phyloP scores from a whole-genome alignment of 1,140 invertebrate species.

The Brachionus koreanus region DNA sequence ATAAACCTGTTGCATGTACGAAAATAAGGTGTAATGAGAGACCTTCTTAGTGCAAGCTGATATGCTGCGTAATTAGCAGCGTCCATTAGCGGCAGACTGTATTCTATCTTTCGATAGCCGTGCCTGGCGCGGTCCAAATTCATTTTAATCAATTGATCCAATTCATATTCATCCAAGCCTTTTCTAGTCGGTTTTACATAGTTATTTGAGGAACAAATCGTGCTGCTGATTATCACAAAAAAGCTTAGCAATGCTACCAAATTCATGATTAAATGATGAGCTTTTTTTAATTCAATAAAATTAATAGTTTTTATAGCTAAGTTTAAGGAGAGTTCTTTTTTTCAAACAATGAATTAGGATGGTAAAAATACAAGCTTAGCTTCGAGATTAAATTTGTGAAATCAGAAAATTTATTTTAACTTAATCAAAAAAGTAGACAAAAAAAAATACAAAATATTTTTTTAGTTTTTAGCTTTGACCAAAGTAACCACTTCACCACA shows the following conservation, averaged over 20 bases:
- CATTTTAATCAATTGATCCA: not conserved
- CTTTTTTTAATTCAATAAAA: not conserved
- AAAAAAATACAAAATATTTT: not conserved
- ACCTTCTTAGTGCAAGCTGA: not conserved
- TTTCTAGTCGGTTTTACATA: slow-evolving; percentile 6
- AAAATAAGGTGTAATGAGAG: not conserved
- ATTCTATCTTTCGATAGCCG: not conserved
- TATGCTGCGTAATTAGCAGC: not conserved
- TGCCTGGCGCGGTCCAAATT: slow-evolving; percentile 1
- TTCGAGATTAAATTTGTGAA: not conserved
- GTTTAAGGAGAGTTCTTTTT: not conserved
- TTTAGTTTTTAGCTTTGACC: slow-evolving; percentile 9
- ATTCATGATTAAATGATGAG: not conserved
- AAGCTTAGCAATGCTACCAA: not conserved
- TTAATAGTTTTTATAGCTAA: not conserved
- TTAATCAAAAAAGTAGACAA: not conserved
- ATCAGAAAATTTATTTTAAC: not conserved
- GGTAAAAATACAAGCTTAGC: not conserved
- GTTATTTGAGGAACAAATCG: not conserved
- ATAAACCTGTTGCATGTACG: not conserved
- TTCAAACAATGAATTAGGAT: not conserved
- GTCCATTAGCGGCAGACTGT: slow-evolving; percentile 1
- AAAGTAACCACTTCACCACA: slow-evolving; percentile 43
- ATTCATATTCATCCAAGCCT: not conserved
- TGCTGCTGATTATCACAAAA: not conserved